Conservation (phyloP, 2,888 invertebrate species). For the Steinernema carpocapsae region DNA sequence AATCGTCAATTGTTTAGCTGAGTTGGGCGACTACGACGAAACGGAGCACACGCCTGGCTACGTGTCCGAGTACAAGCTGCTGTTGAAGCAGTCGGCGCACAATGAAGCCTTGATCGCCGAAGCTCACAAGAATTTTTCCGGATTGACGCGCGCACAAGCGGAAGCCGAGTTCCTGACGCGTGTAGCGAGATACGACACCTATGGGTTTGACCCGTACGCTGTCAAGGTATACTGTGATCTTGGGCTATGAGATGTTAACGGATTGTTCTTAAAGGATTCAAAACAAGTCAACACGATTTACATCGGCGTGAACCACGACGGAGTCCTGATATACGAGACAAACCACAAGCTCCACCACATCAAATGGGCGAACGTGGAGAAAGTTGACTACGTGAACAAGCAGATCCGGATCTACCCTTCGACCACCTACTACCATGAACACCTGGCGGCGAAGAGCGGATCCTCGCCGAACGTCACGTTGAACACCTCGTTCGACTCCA, state of each 20-base stretch:
- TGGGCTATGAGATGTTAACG: too few relatives aligned
- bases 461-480: constrained; percentile 38
- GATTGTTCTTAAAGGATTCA: constrained; percentile 83
- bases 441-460: background rate
- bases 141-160: constrained; percentile 84
- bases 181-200: constrained; percentile 89
- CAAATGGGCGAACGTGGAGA: constrained; percentile 90
- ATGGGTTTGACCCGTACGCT: constrained; percentile 95
- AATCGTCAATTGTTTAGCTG: too few relatives aligned
- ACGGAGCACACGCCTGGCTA: constrained; percentile 82
- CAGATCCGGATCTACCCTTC: constrained; percentile 89
- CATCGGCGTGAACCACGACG: constrained; percentile 91
- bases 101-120: constrained; percentile 92
- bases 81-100: constrained; percentile 87
- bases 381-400: constrained; percentile 91
- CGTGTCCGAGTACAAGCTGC: constrained; percentile 85
- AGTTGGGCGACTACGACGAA: constrained; percentile 90
- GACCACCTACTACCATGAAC: constrained; percentile 42
- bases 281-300: constrained; percentile 84
- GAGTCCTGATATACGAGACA: constrained; percentile 91
- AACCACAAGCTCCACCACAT: constrained; percentile 91
- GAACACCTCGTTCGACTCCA: background rate
- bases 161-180: constrained; percentile 89
- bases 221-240: constrained; percentile 80
- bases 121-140: constrained; percentile 81